Evolutionary conservation across 2,797 vertebrate species (phyloP), one percentile per base, ranked within the genome.

Genomic region (Bufotes viridis): DNA sequence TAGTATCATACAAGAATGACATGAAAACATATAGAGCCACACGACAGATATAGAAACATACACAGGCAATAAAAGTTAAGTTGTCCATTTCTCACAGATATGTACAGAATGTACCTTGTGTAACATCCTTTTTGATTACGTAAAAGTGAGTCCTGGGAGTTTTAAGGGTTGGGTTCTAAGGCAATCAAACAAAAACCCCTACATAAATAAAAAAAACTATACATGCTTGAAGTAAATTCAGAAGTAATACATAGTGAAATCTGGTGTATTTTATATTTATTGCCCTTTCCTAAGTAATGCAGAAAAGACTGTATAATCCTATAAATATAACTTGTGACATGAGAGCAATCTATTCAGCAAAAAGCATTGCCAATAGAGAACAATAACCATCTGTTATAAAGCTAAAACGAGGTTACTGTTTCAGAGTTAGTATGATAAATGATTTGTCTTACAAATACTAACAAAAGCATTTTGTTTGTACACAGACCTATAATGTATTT

Each of bases 211-310:
- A 74, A 42, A 1, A 1, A 18, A 42, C 6, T 4, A 2, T 29
- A 26, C 67, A 29, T 15, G 29, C 2, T 22, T 18, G 8, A 74
- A 74, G 34, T 49, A 49, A 74, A 74, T 53, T 75, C 13, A 7
- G 9, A 49, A 51, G 24, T 7, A 75, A 22, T 51, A 9, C 7
- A 72, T 34, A 72, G 34, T 20, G 13, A 42, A 42, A 94, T 93
- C 91, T 93, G 92, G 94, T 93, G 93, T 92, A 88, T 90, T 22
- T 75, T 12, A 51, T 51, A 49, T 91, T 90, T 91, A 92, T 90
- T 90, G 82, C 90, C 69, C 92, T 90, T 92, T 90, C 88, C 92
- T 84, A 91, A 91, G 88, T 85, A 90, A 90, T 80, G 85, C 78
- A 88, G 90, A 92, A 90, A 87, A 90, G 78, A 61, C 24, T 53